A percentile compares a stretch with the other conserved stretches of the same genome.
phyloP scores from a whole-genome alignment of 2,888 invertebrate species.

The Elaeidobius kamerunicus region DNA sequence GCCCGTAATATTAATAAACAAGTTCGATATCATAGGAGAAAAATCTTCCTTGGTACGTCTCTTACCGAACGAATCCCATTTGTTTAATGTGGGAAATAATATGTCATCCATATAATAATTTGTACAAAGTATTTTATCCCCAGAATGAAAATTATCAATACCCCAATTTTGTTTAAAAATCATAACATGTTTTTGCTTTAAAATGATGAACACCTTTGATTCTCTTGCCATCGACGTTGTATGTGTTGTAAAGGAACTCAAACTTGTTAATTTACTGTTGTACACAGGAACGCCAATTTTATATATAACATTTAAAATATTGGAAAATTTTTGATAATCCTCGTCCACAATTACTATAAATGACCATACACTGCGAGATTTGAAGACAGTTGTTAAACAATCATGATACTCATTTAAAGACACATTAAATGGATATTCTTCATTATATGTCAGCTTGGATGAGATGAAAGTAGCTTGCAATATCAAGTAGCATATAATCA shows the following conservation, averaged over 20 bases:
- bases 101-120: slow-evolving; percentile 4
- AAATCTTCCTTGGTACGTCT: slow-evolving; percentile 11
- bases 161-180: slow-evolving; percentile 1
- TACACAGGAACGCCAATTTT: too few species aligned
- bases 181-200: slow-evolving; percentile 2
- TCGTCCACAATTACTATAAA: slow-evolving; percentile 10
- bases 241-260: neutral
- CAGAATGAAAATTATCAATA: slow-evolving; percentile 6
- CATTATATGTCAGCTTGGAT: neutral
- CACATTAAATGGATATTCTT: neutral
- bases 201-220: slow-evolving; percentile 18
- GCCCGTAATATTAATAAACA: slow-evolving; percentile 5
- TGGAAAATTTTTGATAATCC: neutral
- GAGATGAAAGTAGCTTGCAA: neutral
- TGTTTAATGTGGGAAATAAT: slow-evolving; percentile 6
- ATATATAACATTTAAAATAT: slow-evolving; percentile 12
- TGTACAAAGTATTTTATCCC: slow-evolving; percentile 19
- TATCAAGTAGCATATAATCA: neutral
- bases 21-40: slow-evolving; percentile 11
- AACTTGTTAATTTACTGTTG: too few species aligned
- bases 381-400: slow-evolving; percentile 7
- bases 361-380: slow-evolving; percentile 10
- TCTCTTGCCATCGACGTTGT: slow-evolving; percentile 5
- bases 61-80: too few species aligned
- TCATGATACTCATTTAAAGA: neutral